These are phyloP conservation scores for Acanthopleura granulata DNA, from an alignment of 2,888 invertebrate species.

Conservation along the genomic window DNA sequence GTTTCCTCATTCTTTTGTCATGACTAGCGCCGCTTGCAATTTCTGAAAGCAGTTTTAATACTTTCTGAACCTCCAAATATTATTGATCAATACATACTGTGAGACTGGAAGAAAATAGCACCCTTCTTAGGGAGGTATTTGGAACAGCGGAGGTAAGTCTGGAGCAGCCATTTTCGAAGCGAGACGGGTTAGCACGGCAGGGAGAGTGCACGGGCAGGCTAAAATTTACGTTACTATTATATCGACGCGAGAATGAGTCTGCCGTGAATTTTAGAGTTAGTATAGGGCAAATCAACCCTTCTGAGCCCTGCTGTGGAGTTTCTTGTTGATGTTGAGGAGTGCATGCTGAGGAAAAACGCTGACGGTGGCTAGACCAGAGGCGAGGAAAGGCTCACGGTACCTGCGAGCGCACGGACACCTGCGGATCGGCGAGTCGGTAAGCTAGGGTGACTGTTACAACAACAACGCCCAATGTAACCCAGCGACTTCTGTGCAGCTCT, in stretches of 20 bases:
- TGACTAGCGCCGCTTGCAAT: too few species aligned
- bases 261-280: too few species aligned
- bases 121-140: background rate
- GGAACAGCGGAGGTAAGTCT: conserved; percentile 10
- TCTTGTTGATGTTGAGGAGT: background rate
- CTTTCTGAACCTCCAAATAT: too few species aligned
- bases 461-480: background rate
- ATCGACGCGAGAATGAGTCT: background rate
- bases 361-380: background rate
- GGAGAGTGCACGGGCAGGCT: background rate
- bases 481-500: background rate
- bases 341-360: background rate
- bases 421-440: background rate
- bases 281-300: background rate
- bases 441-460: background rate
- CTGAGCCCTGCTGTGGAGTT: background rate
- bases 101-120: background rate
- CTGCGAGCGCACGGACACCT: background rate
- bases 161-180: conserved; percentile 16
- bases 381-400: background rate
- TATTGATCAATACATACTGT: too few species aligned
- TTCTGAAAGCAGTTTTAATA: too few species aligned
- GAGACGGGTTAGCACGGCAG: background rate
- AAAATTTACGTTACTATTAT: background rate
- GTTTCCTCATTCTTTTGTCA: too few species aligned